Conservation (phyloP, 2,888 invertebrate species). For the Drosophila ochracea region DNA sequence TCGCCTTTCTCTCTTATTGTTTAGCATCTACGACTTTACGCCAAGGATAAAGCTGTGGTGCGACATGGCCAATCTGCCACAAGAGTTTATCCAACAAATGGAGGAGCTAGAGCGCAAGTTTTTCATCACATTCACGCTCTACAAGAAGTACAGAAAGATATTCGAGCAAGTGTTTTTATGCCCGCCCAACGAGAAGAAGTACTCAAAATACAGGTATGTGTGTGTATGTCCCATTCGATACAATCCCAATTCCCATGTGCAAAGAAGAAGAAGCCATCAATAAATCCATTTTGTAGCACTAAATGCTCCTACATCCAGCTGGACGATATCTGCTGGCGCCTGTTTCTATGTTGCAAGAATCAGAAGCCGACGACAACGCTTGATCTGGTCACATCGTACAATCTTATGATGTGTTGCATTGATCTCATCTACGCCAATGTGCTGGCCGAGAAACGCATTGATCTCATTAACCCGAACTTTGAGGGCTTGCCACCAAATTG, state of each 20-base stretch:
- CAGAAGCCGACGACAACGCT: conserved; percentile 94
- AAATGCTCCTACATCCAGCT: conserved; percentile 92
- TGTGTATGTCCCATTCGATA: background rate
- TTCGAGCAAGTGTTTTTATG: conserved; percentile 94
- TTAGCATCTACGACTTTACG: conserved; percentile 96
- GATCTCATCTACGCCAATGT: conserved; percentile 96
- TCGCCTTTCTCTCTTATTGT: conserved; percentile 70
- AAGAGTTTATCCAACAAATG: conserved; percentile 93
- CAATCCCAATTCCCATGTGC: background rate
- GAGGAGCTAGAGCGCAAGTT: conserved; percentile 95
- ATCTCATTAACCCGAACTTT: conserved; percentile 94
- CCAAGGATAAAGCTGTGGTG: conserved; percentile 97
- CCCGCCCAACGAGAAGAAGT: conserved; percentile 84
- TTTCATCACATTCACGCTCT: conserved; percentile 96
- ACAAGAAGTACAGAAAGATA: conserved; percentile 95
- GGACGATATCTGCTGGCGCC: conserved; percentile 97
- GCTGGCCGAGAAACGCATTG: conserved; percentile 91
- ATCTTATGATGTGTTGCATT: conserved; percentile 94
- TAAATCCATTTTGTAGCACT: conserved; percentile 19
- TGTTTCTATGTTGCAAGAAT: conserved; percentile 95
- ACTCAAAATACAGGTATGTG: conserved; percentile 82
- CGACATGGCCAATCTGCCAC: conserved; percentile 95
- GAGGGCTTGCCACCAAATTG: conserved; percentile 91
- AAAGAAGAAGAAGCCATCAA: background rate
- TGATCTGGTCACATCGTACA: conserved; percentile 97